Evolutionary conservation across 1,140 invertebrate genomes (phyloP), one percentile per base, ranked within the genome.

Genomic region (Dinoponera quadriceps): DNA sequence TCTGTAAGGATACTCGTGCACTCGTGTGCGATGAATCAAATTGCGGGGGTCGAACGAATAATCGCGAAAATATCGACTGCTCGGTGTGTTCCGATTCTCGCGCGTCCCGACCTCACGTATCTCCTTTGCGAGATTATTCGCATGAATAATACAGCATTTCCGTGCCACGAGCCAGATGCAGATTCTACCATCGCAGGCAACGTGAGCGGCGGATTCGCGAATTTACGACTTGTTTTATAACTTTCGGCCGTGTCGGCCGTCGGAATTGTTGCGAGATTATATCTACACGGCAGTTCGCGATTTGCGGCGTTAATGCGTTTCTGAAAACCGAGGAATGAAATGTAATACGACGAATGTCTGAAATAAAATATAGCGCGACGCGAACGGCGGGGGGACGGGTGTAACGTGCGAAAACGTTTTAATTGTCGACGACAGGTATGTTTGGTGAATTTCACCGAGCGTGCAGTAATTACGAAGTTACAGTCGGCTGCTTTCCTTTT

Each of bases 161-260:
- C 65, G 65, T 57, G 63, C 51, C 25, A 27, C 65, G 25, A 44
- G 33, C 51, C 75, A 69, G 75, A 80, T 80, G 75, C 65, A 69
- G 51, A 71, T 71, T 44, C 9, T 65, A 65, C 29, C 33, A 18
- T 38, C 65, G 13, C 20, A 55, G 57, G 33, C 65, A 51, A 33
- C 63, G n/a, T n/a, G 38, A 44, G 38, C 3, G 33, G 33, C 20
- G 22, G 25, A 80, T 69, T 75, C 59, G 44, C 73, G 59, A 60
- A 65, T 75, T 75, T 75, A 63, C 55, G 55, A 60, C 59, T 80
- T 80, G 65, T 80, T 69, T 80, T 68, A 78, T 75, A 78, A 78
- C 75, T 68, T 80, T 80, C 7, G 51, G 14, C 29, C 16, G 18
- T 18, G 62, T 44, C 49, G 60, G 63, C 25, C n/a, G 62, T 63